phyloP scores from a whole-genome alignment of 2,888 invertebrate genomes.

The Dioctria rufipes region DNA sequence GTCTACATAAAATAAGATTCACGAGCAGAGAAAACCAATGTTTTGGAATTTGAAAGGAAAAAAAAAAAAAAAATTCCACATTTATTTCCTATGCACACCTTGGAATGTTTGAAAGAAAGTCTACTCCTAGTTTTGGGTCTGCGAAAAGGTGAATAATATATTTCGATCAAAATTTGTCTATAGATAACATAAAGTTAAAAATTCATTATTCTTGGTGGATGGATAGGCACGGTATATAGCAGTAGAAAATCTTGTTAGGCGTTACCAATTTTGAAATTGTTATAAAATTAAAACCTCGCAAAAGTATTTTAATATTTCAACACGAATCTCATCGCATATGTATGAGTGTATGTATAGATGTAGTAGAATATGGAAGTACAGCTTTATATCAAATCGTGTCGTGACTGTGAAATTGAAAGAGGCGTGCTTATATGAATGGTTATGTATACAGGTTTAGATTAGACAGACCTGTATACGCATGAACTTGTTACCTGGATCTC shows the following conservation, averaged over 20 bases:
- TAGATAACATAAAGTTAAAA: background rate
- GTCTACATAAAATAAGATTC: constrained; percentile 18
- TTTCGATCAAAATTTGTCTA: background rate
- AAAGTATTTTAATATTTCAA: too few species aligned
- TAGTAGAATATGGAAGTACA: background rate
- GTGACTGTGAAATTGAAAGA: constrained; percentile 34
- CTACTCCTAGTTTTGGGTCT: background rate
- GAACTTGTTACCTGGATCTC: constrained; percentile 6
- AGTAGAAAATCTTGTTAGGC: too few species aligned
- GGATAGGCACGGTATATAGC: too few species aligned
- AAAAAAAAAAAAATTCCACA: background rate
- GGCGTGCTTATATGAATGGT: background rate
- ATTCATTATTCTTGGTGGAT: too few species aligned
- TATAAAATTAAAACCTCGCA: too few species aligned
- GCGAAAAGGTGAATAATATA: background rate
- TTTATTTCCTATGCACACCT: constrained; percentile 25
- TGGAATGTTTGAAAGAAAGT: background rate
- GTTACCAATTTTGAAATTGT: too few species aligned
- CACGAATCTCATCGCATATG: too few species aligned
- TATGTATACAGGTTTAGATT: background rate
- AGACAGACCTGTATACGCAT: constrained; percentile 1
- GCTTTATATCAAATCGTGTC: constrained; percentile 20
- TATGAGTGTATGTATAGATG: background rate
- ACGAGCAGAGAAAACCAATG: constrained; percentile 40
- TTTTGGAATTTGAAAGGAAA: constrained; percentile 30